phyloP scores from a whole-genome alignment of 2,888 invertebrate species.

The Lacanobia wlatinum region DNA sequence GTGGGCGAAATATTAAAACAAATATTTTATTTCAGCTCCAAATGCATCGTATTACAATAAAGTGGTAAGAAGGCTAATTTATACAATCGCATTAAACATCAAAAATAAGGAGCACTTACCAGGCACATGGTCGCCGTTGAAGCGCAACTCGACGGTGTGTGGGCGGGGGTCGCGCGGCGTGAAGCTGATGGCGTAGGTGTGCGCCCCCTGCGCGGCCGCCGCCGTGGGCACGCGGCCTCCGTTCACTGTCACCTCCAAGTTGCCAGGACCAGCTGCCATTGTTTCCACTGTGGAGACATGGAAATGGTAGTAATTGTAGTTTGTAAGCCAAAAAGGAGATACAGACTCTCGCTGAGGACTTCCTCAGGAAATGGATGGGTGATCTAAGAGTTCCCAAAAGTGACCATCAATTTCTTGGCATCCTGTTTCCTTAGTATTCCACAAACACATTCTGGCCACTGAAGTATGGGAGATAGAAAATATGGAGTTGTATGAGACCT shows the following conservation, averaged over 20 bases:
- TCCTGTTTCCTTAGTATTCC: too few species aligned
- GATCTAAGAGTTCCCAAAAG: too few species aligned
- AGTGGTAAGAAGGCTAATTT: too few species aligned
- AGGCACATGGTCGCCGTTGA: slow-evolving; percentile 98
- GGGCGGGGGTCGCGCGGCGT: slow-evolving; percentile 97
- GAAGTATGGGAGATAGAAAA: too few species aligned
- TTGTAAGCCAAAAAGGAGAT: neutral
- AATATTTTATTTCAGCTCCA: too few species aligned
- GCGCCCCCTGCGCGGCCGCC: slow-evolving; percentile 98
- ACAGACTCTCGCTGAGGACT: too few species aligned
- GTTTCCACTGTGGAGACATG: slow-evolving; percentile 95
- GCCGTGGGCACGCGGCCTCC: slow-evolving; percentile 99
- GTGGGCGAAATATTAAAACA: too few species aligned
- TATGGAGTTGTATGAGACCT: slow-evolving; percentile 49
- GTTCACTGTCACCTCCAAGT: slow-evolving; percentile 99
- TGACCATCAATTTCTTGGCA: too few species aligned
- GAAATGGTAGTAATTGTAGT: neutral
- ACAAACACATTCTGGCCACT: too few species aligned
- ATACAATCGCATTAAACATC: neutral
- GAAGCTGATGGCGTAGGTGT: slow-evolving; percentile 99
- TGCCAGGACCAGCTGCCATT: slow-evolving; percentile 99
- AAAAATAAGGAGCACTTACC: slow-evolving; percentile 83
- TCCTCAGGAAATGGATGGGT: too few species aligned
- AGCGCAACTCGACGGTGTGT: slow-evolving; percentile 98
- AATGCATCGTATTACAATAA: too few species aligned